Conservation (phyloP, 37 sponge, comb jelly and placozoan species). For the Axinella damicornis region DNA sequence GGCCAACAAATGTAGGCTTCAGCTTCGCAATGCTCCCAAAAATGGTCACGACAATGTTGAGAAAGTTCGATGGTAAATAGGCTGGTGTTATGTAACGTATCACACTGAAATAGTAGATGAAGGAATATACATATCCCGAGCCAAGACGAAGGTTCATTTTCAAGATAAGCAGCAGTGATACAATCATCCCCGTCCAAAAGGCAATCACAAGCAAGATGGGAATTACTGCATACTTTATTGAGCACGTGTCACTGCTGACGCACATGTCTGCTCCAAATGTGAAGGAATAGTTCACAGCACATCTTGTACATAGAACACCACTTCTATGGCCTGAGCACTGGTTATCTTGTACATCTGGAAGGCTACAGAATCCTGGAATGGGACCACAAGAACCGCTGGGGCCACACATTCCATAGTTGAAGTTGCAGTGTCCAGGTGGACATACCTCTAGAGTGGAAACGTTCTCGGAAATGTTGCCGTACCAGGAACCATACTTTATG, state of each 20-base stretch:
- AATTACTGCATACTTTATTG: neutral
- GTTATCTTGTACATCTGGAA: neutral
- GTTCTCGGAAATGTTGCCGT: neutral
- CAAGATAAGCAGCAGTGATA: neutral
- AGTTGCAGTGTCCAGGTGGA: neutral
- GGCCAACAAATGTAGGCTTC: conserved; percentile 11
- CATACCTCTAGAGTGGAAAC: neutral
- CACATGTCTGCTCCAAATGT: conserved; percentile 14
- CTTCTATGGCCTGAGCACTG: conserved; percentile 14
- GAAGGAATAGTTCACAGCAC: conserved; percentile 6
- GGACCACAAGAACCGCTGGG: neutral
- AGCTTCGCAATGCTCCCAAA: conserved; percentile 11
- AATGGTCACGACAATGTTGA: neutral
- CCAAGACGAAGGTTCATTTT: neutral
- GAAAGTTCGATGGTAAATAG: neutral
- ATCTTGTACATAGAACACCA: conserved; percentile 3
- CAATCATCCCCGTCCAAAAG: neutral
- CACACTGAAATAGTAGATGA: conserved; percentile 35
- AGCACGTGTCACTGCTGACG: neutral
- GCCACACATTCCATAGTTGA: neutral
- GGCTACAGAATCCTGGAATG: neutral
- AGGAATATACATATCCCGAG: conserved; percentile 5
- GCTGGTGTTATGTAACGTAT: neutral
- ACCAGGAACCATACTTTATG: neutral
- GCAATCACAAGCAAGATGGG: neutral